phyloP scores from a whole-genome alignment of 2,113 vertebrate genomes.

The Pseudonaja textilis region DNA sequence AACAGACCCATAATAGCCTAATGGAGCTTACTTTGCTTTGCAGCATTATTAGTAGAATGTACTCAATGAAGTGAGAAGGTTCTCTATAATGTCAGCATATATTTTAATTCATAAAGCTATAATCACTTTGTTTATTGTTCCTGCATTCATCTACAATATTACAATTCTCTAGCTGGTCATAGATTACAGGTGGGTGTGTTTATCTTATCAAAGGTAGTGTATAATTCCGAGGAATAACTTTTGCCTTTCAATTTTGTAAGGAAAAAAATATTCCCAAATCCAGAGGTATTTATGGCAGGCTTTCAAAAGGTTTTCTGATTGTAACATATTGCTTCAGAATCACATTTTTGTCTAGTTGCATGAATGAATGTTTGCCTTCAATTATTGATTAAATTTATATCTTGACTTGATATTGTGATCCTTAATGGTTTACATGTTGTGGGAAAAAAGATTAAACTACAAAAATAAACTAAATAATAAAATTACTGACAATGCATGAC shows the following conservation, averaged over 20 bases:
- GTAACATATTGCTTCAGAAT: neutral
- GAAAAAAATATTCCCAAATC: neutral
- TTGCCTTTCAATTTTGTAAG: neutral
- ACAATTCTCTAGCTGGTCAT: neutral
- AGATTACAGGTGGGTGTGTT: neutral
- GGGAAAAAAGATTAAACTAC: neutral
- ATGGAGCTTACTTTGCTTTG: slow-evolving; percentile 24
- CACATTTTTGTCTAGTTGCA: neutral
- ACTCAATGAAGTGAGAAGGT: neutral
- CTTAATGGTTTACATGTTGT: neutral
- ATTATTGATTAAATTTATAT: neutral
- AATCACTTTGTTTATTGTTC: neutral
- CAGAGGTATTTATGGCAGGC: neutral
- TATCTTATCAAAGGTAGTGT: neutral
- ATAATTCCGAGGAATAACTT: neutral
- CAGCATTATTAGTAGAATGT: neutral
- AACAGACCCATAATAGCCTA: neutral
- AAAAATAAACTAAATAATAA: neutral
- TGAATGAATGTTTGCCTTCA: neutral
- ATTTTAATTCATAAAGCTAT: neutral
- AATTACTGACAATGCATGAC: neutral
- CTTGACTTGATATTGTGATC: neutral
- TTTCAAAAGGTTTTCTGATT: neutral
- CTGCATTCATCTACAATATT: neutral
- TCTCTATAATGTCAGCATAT: neutral